Evolutionary conservation across 2,888 invertebrate genomes (phyloP), one percentile per base, ranked within the genome.

Genomic region (Leistus spinibarbis): DNA sequence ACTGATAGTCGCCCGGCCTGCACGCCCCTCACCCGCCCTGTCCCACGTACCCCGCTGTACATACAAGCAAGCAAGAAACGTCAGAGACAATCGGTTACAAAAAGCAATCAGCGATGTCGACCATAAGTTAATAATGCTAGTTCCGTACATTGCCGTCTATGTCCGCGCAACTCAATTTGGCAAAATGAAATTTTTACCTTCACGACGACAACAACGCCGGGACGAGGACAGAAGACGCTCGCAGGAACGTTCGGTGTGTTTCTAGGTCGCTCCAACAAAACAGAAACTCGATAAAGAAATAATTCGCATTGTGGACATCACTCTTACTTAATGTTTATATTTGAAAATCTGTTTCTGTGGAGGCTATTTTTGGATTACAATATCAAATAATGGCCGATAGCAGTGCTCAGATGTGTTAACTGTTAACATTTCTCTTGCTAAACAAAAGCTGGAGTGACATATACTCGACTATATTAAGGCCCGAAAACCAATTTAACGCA

Each of bases 171-270:
- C 65, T 71, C 71, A 71, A 71, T 71, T 71, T 71, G 65, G 71
- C 54, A 56, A 65, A 71, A 71, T 71, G 71, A 71, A 71, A 71
- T 71, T 71, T 71, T 71, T 71, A 71, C 71, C 71, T 71, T 71
- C 40, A 40, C 40, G 4, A 40, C 24, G 24, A 24, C 24, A 7
- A 4, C 24, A 7, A 24, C 24, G 24, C 7, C 24, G 24, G 7
- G 40, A 40, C 40, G 40, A 1, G 0, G 40, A 40, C 5, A 10
- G 7, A 13, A 40, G 40, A 40, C 40, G 13, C 40, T 10, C 7
- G 5, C 40, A 40, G 5, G 5, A 40, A 10, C 1, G 40, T 13
- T n/a, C n/a, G n/a, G n/a, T n/a, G n/a, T 40, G 40, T 40, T 40
- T 40, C 13, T 40, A 40, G 1, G 13, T 40, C 5, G 40, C 13